These are phyloP conservation scores for Psammodynastes pulverulentus DNA, from an alignment of 2,113 vertebrate species.

Conservation along the genomic window DNA sequence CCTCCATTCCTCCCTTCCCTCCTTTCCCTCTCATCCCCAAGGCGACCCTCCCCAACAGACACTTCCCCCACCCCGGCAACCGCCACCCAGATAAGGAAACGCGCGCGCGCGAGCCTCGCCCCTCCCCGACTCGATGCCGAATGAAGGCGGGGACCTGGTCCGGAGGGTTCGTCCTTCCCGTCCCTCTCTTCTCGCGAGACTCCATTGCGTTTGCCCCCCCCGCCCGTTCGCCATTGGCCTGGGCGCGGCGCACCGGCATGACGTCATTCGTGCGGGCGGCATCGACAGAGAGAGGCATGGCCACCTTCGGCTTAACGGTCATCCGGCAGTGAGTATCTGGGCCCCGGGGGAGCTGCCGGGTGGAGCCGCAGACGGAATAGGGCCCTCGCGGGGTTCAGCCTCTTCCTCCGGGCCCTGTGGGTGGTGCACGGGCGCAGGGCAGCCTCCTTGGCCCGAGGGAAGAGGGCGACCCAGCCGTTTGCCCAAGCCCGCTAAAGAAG, in stretches of 20 bases:
- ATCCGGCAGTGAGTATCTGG: not conserved
- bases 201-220: not conserved
- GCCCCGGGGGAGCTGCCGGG: not conserved
- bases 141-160: not conserved
- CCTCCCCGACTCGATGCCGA: not conserved
- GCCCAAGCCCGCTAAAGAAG: not conserved
- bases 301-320: not conserved
- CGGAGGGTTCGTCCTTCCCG: not conserved
- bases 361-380: not conserved
- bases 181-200: not conserved
- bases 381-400: not conserved
- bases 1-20: not conserved
- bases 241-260: not conserved
- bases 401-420: not conserved
- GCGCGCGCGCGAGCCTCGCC: not conserved
- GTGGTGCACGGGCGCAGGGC: not conserved
- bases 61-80: not conserved
- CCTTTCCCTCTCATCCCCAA: not conserved
- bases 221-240: not conserved
- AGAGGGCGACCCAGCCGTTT: not conserved
- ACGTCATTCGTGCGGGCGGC: not conserved
- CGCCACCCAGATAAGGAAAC: rapidly evolving
- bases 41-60: not conserved
- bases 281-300: not conserved
- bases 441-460: not conserved